Conservation (phyloP, 1,140 invertebrate genomes). For the Rhyacophila brunnea region DNA sequence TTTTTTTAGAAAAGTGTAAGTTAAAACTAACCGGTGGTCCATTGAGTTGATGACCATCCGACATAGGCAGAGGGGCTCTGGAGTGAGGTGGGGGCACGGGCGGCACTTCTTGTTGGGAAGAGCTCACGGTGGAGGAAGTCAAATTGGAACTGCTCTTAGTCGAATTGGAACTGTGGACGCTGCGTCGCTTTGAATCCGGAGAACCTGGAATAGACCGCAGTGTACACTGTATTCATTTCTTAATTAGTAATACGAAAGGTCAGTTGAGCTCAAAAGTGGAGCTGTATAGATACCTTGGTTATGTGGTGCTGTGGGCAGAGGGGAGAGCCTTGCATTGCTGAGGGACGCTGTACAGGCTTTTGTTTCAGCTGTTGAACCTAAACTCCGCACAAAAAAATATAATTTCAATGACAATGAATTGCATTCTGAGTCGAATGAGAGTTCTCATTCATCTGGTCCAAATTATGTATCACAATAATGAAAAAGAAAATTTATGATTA, state of each 20-base stretch:
- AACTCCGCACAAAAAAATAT: constrained; percentile 14
- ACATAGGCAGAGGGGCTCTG: not conserved
- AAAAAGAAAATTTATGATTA: too few relatives aligned
- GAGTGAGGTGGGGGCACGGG: constrained; percentile 25
- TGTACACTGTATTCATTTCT: too few relatives aligned
- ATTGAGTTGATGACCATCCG: too few relatives aligned
- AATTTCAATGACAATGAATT: too few relatives aligned
- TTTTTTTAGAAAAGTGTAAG: too few relatives aligned
- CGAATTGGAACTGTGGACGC: constrained; percentile 53
- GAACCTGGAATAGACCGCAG: constrained; percentile 41
- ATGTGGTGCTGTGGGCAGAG: constrained; percentile 57
- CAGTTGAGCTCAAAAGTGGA: too few relatives aligned
- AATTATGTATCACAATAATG: too few relatives aligned
- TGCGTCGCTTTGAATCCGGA: constrained; percentile 52
- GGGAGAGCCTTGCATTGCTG: constrained; percentile 42
- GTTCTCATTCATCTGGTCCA: too few relatives aligned
- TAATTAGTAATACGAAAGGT: too few relatives aligned
- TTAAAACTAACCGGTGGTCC: too few relatives aligned
- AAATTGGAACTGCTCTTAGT: constrained; percentile 53
- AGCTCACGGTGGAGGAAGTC: constrained; percentile 45
- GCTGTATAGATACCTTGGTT: constrained; percentile 23
- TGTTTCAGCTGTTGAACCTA: constrained; percentile 65
- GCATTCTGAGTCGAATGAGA: too few relatives aligned
- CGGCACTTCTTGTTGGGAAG: constrained; percentile 40
- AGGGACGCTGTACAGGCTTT: constrained; percentile 54